These are phyloP conservation scores for Siniperca obscura DNA, from an alignment of 2,797 vertebrate species.

Conservation along the genomic window DNA sequence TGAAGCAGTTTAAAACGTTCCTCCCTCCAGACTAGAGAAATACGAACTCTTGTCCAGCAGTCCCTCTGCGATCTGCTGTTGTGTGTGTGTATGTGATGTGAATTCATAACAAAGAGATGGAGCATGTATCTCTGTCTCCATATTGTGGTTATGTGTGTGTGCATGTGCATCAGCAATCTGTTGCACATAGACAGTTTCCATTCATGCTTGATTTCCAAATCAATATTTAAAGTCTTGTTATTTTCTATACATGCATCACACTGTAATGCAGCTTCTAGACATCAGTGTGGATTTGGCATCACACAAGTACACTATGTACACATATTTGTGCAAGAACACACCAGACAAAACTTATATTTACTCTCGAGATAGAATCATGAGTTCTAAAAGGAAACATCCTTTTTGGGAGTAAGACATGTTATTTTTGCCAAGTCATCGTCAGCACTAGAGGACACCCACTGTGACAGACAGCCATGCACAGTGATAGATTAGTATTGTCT, in stretches of 20 bases:
- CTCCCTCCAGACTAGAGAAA: slow-evolving; percentile 28
- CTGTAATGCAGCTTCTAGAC: not conserved
- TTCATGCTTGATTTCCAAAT: slow-evolving; percentile 3
- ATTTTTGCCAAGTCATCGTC: slow-evolving; percentile 56
- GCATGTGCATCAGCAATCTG: slow-evolving; percentile 17
- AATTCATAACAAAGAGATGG: not conserved
- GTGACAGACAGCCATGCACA: slow-evolving; percentile 21
- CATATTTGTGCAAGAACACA: not conserved
- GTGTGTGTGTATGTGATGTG: not conserved
- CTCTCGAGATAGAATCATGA: not conserved
- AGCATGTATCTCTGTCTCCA: slow-evolving; percentile 9
- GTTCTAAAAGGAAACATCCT: slow-evolving; percentile 2
- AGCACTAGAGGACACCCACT: slow-evolving; percentile 24
- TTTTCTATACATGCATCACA: slow-evolving; percentile 2
- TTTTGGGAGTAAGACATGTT: not conserved
- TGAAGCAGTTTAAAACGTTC: slow-evolving; percentile 7
- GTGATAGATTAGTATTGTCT: slow-evolving; percentile 44
- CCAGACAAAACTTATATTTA: slow-evolving; percentile 9
- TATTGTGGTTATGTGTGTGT: not conserved
- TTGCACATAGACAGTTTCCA: slow-evolving; percentile 4
- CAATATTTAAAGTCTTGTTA: not conserved
- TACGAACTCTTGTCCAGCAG: slow-evolving; percentile 24
- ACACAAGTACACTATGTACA: not conserved
- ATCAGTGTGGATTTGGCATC: not conserved
- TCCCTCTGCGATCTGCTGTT: slow-evolving; percentile 16